phyloP scores from a whole-genome alignment of 2,888 invertebrate species.

The Folsomia manolachei region DNA sequence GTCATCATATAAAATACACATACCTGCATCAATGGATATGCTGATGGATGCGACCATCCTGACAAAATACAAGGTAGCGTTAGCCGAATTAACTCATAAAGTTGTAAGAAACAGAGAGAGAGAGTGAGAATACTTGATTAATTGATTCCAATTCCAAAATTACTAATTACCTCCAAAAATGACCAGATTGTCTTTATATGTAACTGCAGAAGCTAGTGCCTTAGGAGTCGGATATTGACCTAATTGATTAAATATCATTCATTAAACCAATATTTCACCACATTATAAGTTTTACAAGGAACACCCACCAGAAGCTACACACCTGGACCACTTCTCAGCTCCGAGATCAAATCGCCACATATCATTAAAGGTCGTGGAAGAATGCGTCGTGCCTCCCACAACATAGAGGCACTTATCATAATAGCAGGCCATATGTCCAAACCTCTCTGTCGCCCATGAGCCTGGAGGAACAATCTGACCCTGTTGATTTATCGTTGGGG shows the following conservation, averaged over 20 bases:
- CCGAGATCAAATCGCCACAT: slow-evolving; percentile 90
- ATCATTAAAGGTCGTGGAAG: slow-evolving; percentile 94
- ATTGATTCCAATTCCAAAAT: too few species aligned
- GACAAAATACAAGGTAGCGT: too few species aligned
- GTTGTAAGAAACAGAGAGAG: too few species aligned
- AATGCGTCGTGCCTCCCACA: slow-evolving; percentile 93
- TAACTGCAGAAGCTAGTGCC: slow-evolving; percentile 89
- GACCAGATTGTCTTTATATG: slow-evolving; percentile 75
- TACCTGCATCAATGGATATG: slow-evolving; percentile 46
- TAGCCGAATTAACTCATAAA: too few species aligned
- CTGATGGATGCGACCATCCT: slow-evolving; percentile 62
- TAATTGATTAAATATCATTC: not conserved
- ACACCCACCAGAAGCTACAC: slow-evolving; percentile 63
- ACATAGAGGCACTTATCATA: slow-evolving; percentile 80
- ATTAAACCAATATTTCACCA: not conserved
- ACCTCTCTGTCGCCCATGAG: not conserved
- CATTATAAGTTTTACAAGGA: not conserved
- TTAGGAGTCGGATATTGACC: slow-evolving; percentile 93
- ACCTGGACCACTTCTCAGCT: slow-evolving; percentile 77
- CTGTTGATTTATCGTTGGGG: not conserved
- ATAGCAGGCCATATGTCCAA: not conserved
- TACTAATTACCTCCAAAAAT: slow-evolving; percentile 95
- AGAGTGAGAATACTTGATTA: too few species aligned
- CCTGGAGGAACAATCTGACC: not conserved
- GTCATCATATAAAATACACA: too few species aligned